phyloP scores from a whole-genome alignment of 2,888 invertebrate genomes.

The Ormyrus thymus region DNA sequence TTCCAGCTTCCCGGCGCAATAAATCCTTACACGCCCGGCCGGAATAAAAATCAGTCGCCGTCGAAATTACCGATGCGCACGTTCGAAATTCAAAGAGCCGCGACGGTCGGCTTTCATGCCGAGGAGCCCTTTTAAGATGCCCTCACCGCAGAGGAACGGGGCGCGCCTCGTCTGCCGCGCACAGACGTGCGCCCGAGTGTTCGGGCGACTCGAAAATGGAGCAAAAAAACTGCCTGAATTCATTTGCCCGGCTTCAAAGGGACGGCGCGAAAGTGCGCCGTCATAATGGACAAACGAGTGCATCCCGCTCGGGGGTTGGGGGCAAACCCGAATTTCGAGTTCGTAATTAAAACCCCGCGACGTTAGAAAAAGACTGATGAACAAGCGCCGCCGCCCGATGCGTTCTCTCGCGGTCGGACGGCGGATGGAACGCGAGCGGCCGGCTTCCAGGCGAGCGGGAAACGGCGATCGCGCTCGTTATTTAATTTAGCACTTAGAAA shows the following conservation, averaged over 20 bases:
- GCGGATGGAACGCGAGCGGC: not conserved
- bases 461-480: no score
- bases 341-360: not conserved
- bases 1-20: no score
- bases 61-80: not conserved
- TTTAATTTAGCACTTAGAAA: no score
- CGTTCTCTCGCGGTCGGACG: slow-evolving; percentile 17
- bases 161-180: no score
- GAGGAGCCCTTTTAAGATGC: not conserved
- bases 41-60: not conserved
- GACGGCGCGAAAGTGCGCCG: slow-evolving; percentile 13
- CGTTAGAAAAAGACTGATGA: not conserved
- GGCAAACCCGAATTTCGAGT: slow-evolving; percentile 11
- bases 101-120: not conserved
- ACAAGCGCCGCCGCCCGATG: not conserved
- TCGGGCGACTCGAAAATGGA: slow-evolving; percentile 27
- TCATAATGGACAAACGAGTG: slow-evolving; percentile 40
- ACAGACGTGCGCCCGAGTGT: not conserved
- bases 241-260: slow-evolving; percentile 38
- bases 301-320: not conserved
- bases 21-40: not conserved
- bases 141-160: not conserved
- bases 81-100: not conserved
- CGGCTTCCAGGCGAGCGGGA: no score
- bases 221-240: slow-evolving; percentile 24